phyloP scores from a whole-genome alignment of 2,797 vertebrate genomes.

The Coreius guichenoti region DNA sequence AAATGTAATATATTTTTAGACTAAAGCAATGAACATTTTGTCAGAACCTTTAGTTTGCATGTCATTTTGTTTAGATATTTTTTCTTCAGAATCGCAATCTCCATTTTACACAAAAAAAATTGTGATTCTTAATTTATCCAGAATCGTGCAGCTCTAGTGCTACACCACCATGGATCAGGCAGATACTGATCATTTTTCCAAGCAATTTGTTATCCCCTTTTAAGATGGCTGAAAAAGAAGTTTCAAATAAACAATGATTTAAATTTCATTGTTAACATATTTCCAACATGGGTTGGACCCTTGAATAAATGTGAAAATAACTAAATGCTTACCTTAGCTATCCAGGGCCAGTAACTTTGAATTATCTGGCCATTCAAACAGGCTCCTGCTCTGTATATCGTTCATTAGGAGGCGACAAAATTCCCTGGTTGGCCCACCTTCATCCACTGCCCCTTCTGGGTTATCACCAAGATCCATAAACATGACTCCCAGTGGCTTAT shows the following conservation, averaged over 20 bases:
- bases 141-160: too few relatives aligned
- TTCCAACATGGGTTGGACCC: background rate
- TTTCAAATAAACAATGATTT: slow-evolving; percentile 8
- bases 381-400: background rate
- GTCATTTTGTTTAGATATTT: too few relatives aligned
- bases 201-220: background rate
- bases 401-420: background rate
- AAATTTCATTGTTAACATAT: too few relatives aligned
- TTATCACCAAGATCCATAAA: background rate
- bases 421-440: background rate
- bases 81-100: too few relatives aligned
- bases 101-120: too few relatives aligned
- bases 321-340: background rate
- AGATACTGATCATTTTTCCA: background rate
- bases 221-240: background rate
- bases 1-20: too few relatives aligned
- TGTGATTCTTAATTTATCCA: too few relatives aligned
- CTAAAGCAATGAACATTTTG: too few relatives aligned
- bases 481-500: background rate
- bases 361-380: background rate
- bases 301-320: background rate
- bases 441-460: slow-evolving; percentile 10
- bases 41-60: too few relatives aligned
- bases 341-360: slow-evolving; percentile 7
- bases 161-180: background rate